Evolutionary conservation across 2,797 vertebrate species (phyloP).

Genomic region (Ispidina picta): DNA sequence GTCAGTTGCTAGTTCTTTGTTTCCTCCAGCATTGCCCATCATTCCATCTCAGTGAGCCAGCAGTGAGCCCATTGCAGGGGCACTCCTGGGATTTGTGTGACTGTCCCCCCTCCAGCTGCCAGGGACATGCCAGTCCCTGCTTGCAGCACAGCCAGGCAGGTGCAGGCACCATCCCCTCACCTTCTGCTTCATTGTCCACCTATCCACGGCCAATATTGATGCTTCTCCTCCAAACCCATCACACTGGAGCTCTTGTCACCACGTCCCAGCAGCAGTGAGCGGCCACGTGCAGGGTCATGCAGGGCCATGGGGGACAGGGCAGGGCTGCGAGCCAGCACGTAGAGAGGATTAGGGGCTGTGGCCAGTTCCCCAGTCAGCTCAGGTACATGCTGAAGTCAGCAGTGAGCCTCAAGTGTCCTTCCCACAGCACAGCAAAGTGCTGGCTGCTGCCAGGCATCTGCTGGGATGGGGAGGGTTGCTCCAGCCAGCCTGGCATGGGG

Average conservation of each 20-base stretch:
- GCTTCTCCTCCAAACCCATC: not conserved
- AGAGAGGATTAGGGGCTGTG: constrained; percentile 7
- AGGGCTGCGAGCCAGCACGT: not conserved
- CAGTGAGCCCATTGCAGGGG: not conserved
- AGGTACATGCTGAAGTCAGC: constrained; percentile 38
- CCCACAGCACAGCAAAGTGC: not conserved
- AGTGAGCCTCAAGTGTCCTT: not conserved
- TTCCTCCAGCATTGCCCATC: fast-evolving
- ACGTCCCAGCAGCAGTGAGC: not conserved
- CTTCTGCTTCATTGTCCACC: not conserved
- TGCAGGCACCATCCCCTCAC: fast-evolving
- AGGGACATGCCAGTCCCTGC: fast-evolving
- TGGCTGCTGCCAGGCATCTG: not conserved
- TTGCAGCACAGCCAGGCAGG: not conserved
- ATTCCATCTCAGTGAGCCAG: not conserved
- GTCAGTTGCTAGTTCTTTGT: fast-evolving
- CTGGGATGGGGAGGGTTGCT: not conserved
- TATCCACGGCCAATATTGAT: not conserved
- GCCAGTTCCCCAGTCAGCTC: not conserved
- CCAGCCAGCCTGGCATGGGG: not conserved
- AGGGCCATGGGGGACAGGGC: fast-evolving
- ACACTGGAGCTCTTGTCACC: not conserved
- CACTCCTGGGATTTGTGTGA: not conserved
- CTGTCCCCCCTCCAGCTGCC: not conserved
- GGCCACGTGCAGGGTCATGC: fast-evolving